A percentile compares a stretch with the other conserved stretches of the same genome.
Evolutionary conservation across 2,888 invertebrate genomes (phyloP).

Genomic region (Morpho helenor): DNA sequence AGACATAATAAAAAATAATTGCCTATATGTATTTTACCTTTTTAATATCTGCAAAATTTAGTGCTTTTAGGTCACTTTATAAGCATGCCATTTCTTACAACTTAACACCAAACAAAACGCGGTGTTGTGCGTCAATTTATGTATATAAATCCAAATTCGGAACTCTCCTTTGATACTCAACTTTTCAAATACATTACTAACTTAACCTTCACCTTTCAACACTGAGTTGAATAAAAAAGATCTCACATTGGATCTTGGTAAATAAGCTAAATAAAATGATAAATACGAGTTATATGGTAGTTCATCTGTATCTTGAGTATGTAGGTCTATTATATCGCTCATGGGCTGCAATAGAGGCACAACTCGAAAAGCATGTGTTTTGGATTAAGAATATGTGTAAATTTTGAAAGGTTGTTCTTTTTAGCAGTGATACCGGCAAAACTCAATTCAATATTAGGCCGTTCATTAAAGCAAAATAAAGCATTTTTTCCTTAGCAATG

Average conservation of each 20-base stretch:
- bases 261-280: not conserved
- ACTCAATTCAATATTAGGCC: too few relatives aligned
- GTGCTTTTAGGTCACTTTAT: conserved; percentile 1
- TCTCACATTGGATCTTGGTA: conserved; percentile 5
- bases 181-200: conserved; percentile 10
- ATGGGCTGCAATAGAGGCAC: too few relatives aligned
- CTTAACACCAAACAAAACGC: conserved; percentile 11
- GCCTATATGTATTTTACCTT: too few relatives aligned
- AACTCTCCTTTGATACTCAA: conserved; percentile 7
- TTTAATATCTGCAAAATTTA: not conserved
- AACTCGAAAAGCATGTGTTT: too few relatives aligned
- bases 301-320: too few relatives aligned
- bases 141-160: conserved; percentile 9
- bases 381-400: too few relatives aligned
- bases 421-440: too few relatives aligned
- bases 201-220: conserved; percentile 9
- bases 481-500: too few relatives aligned
- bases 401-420: too few relatives aligned
- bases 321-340: too few relatives aligned
- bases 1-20: too few relatives aligned
- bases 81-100: not conserved
- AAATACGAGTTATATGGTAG: not conserved
- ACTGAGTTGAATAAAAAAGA: conserved; percentile 2
- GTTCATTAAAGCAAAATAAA: too few relatives aligned
- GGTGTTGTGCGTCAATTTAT: conserved; percentile 1